These are phyloP conservation scores for Triplophysa bombifrons DNA, from an alignment of 2,797 vertebrate species.

Conservation along the genomic window DNA sequence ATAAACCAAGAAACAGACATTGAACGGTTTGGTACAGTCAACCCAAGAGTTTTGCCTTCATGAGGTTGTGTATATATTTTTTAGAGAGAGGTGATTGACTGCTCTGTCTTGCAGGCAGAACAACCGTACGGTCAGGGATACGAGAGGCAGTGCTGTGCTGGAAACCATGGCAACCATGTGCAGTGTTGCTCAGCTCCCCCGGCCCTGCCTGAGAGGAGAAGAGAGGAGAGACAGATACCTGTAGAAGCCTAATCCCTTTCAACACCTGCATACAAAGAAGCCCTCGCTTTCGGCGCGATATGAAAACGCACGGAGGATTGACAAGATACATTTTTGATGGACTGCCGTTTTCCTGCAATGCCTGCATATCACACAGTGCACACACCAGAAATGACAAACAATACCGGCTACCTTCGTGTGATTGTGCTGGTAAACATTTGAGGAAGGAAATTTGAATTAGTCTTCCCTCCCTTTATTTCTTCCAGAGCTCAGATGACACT, in stretches of 20 bases:
- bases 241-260: constrained; percentile 73
- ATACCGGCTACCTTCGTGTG: constrained; percentile 45
- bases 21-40: not conserved
- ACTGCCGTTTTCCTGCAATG: constrained; percentile 64
- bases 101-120: constrained; percentile 38
- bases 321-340: constrained; percentile 65
- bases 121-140: constrained; percentile 69
- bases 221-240: constrained; percentile 74
- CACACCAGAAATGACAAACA: constrained; percentile 53
- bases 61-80: constrained; percentile 22
- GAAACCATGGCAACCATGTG: constrained; percentile 84
- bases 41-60: not conserved
- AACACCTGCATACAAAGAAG: constrained; percentile 77
- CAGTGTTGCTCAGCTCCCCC: constrained; percentile 73
- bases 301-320: constrained; percentile 68
- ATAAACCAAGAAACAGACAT: not conserved
- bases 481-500: constrained; percentile 46
- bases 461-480: constrained; percentile 47
- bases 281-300: constrained; percentile 65
- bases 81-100: constrained; percentile 42
- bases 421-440: constrained; percentile 53
- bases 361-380: constrained; percentile 62
- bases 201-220: constrained; percentile 66
- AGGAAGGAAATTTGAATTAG: constrained; percentile 34
- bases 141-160: constrained; percentile 71